A percentile compares a stretch with the other conserved stretches of the same genome.
phyloP scores from a whole-genome alignment of 2,113 vertebrate species.

The Ploceus nigricollis region DNA sequence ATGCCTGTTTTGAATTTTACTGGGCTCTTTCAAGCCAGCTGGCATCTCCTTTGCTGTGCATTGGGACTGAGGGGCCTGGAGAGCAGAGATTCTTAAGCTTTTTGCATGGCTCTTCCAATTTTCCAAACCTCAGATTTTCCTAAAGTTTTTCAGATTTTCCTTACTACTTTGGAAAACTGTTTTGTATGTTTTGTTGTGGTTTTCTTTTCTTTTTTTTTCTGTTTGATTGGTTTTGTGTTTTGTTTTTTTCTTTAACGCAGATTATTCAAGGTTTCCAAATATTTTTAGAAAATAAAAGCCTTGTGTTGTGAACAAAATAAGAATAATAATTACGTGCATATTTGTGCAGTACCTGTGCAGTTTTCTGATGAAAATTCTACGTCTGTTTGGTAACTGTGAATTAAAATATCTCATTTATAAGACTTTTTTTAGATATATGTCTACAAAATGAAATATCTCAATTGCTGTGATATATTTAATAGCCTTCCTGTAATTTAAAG shows the following conservation, averaged over 20 bases:
- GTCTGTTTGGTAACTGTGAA: neutral
- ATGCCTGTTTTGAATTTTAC: neutral
- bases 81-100: neutral
- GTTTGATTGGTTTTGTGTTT: neutral
- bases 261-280: neutral
- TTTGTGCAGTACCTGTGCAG: neutral
- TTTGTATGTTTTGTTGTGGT: neutral
- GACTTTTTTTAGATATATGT: neutral
- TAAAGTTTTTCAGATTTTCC: neutral
- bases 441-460: neutral
- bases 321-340: neutral
- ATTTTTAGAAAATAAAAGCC: neutral
- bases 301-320: neutral
- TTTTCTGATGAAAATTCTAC: neutral
- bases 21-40: neutral
- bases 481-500: neutral
- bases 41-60: neutral
- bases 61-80: neutral
- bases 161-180: neutral
- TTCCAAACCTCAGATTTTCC: conserved; percentile 17
- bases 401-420: neutral
- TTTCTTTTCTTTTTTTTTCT: neutral
- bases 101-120: neutral
- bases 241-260: neutral
- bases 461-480: neutral